Percentiles rank a stretch among this genome's conserved stretches.
Evolutionary conservation across 1,140 invertebrate genomes (phyloP).

Genomic region (Thaumetopoea pityocampa): DNA sequence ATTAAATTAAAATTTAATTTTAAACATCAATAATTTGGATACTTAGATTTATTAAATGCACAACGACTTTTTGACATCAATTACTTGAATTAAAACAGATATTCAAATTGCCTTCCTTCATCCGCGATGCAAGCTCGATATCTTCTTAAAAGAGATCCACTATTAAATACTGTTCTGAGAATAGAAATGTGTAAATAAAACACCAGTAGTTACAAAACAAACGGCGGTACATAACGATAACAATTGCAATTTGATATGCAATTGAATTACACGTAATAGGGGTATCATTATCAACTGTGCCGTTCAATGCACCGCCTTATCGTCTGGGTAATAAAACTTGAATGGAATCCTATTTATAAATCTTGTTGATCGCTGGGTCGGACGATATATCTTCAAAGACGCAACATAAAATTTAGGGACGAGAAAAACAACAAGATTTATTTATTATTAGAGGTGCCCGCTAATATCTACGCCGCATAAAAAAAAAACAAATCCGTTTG

Average conservation of each 20-base stretch:
- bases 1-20: too few species aligned
- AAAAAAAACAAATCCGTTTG: too few species aligned
- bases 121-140: too few species aligned
- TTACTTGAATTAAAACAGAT: too few species aligned
- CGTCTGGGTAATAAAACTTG: conserved; percentile 27
- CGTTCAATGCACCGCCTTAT: conserved; percentile 29
- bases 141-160: conserved; percentile 1
- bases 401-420: conserved; percentile 9
- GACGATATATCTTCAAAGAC: conserved; percentile 13
- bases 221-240: conserved; percentile 14
- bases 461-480: too few species aligned
- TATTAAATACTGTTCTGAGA: not conserved
- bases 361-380: conserved; percentile 21
- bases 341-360: conserved; percentile 32
- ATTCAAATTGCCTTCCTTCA: too few species aligned
- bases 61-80: too few species aligned
- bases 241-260: conserved; percentile 27
- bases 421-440: conserved; percentile 15
- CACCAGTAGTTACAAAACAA: conserved; percentile 2
- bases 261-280: conserved; percentile 20
- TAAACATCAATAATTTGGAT: too few species aligned
- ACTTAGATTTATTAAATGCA: too few species aligned
- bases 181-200: conserved; percentile 5
- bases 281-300: conserved; percentile 20
- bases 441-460: conserved; percentile 7